Conservation (phyloP, 2,113 vertebrate species). For the Okapia johnstoni region DNA sequence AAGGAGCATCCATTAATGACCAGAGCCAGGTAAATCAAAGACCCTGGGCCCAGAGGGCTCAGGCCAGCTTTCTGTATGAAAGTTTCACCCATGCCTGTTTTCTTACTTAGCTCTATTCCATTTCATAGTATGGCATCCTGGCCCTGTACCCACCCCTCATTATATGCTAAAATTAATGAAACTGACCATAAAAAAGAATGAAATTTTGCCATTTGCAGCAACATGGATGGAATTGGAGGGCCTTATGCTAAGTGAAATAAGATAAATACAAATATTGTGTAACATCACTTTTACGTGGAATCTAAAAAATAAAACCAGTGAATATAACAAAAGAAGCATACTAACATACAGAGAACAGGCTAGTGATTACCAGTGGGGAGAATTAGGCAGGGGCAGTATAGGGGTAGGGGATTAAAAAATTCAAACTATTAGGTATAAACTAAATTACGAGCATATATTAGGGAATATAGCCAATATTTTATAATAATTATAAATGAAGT, state of each 20-base stretch:
- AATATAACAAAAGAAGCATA: not conserved
- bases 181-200: not conserved
- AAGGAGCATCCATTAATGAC: slow-evolving; percentile 46
- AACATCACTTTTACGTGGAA: not conserved
- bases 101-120: slow-evolving; percentile 2
- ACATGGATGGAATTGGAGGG: not conserved
- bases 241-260: not conserved
- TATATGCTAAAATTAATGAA: not conserved
- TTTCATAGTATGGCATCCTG: slow-evolving; percentile 32
- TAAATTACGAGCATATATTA: not conserved
- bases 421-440: not conserved
- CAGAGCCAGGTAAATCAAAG: slow-evolving; percentile 56
- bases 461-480: not conserved
- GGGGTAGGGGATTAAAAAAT: not conserved
- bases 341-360: not conserved
- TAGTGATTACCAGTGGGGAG: not conserved
- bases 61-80: slow-evolving; percentile 28
- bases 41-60: not conserved
- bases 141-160: not conserved
- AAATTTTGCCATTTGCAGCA: not conserved
- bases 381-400: not conserved
- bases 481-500: not conserved
- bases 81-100: slow-evolving; percentile 15
- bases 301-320: not conserved
- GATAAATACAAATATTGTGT: not conserved